These are phyloP conservation scores for Leucoraja ocellata DNA, from an alignment of 2,797 vertebrate genomes.

Conservation along the genomic window DNA sequence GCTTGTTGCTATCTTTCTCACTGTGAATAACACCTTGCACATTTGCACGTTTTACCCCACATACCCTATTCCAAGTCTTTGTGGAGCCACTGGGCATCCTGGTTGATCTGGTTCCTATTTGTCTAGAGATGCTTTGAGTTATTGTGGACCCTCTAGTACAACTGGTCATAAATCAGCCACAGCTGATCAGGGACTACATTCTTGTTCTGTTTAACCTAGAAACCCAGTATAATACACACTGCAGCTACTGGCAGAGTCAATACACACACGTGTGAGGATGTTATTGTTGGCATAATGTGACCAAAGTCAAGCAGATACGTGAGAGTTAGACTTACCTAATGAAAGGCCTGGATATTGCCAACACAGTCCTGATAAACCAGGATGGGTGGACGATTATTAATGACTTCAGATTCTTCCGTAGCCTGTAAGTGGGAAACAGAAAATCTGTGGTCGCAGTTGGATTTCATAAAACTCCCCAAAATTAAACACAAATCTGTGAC, in stretches of 20 bases:
- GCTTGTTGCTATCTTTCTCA: no score
- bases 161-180: background rate
- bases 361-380: conserved; percentile 93
- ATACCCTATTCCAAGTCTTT: no score
- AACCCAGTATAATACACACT: background rate
- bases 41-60: no score
- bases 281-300: background rate
- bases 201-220: background rate
- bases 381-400: conserved; percentile 91
- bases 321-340: conserved; percentile 70
- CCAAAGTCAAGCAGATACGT: background rate
- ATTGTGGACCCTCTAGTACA: background rate
- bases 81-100: background rate
- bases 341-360: conserved; percentile 92
- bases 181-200: background rate
- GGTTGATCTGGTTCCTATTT: background rate
- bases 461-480: conserved; percentile 3
- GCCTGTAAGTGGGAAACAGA: conserved; percentile 52
- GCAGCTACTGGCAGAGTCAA: background rate
- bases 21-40: no score
- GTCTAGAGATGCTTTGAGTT: no score
- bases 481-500: background rate
- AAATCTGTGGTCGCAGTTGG: background rate
- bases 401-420: conserved; percentile 92
- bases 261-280: background rate